These are phyloP conservation scores for Irena cyanogastra DNA, from an alignment of 2,113 vertebrate genomes.

Conservation along the genomic window DNA sequence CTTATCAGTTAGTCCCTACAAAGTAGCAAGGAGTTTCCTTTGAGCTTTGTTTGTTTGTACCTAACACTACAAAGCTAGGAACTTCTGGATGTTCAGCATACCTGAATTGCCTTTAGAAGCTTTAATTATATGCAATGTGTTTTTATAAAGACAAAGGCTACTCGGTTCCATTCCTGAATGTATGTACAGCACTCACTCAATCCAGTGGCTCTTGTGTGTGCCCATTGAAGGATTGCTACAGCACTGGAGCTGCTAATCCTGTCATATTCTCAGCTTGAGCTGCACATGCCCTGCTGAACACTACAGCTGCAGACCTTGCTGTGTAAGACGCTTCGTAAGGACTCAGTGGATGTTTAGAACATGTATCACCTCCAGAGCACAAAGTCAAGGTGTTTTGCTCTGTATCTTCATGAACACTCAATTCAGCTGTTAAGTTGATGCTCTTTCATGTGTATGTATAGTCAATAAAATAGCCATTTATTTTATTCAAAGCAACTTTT, in stretches of 20 bases:
- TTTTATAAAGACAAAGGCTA: neutral
- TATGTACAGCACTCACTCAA: neutral
- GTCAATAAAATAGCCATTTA: constrained; percentile 33
- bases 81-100: neutral
- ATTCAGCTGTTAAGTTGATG: neutral
- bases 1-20: neutral
- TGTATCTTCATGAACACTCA: neutral
- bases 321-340: neutral
- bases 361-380: neutral
- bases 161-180: neutral
- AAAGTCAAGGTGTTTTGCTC: neutral
- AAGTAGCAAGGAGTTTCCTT: neutral
- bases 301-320: neutral
- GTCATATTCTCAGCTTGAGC: neutral
- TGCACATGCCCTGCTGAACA: neutral
- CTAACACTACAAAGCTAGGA: neutral
- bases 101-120: neutral
- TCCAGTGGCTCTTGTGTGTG: neutral
- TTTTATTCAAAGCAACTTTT: constrained; percentile 15
- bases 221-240: neutral
- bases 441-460: neutral
- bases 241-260: neutral
- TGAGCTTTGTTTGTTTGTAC: neutral
- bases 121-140: neutral
- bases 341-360: neutral